A percentile compares a stretch with the other conserved stretches of the same genome.
Evolutionary conservation across 2,113 vertebrate species (phyloP).

Genomic region (Galbula dea): DNA sequence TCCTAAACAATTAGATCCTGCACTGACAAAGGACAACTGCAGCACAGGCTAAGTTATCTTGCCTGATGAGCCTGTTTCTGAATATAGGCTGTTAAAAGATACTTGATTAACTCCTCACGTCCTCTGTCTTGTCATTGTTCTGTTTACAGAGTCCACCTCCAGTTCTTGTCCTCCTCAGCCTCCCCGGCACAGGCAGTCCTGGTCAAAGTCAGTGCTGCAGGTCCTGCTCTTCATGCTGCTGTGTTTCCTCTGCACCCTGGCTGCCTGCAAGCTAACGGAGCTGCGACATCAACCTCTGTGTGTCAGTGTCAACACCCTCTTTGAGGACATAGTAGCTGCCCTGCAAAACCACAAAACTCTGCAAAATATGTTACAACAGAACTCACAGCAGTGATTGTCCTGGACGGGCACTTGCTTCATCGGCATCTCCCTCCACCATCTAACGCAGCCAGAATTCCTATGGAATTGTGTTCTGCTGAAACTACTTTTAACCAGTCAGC

Average conservation of each 20-base stretch:
- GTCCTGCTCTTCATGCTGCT: slow-evolving; percentile 75
- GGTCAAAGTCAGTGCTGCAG: slow-evolving; percentile 73
- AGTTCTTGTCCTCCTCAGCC: slow-evolving; percentile 55
- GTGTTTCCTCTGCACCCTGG: slow-evolving; percentile 65
- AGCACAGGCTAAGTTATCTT: background rate
- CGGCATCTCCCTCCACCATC: slow-evolving; percentile 69
- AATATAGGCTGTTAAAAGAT: background rate
- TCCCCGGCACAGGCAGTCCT: slow-evolving; percentile 48
- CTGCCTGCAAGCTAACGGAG: slow-evolving; percentile 80
- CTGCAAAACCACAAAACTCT: slow-evolving; percentile 81
- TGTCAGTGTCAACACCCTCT: slow-evolving; percentile 75
- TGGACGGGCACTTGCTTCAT: slow-evolving; percentile 2
- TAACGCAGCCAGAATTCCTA: slow-evolving; percentile 85
- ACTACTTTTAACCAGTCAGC: slow-evolving; percentile 56
- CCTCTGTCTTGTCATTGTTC: background rate
- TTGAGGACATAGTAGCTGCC: slow-evolving; percentile 78
- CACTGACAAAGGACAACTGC: background rate
- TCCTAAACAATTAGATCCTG: background rate
- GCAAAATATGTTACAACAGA: slow-evolving; percentile 81
- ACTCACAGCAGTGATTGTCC: slow-evolving; percentile 75
- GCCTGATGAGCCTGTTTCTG: background rate
- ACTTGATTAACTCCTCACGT: background rate
- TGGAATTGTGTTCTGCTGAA: slow-evolving; percentile 85
- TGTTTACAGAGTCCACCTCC: slow-evolving; percentile 58
- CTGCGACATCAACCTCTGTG: slow-evolving; percentile 81